A percentile compares a stretch with the other conserved stretches of the same genome.
Conservation (phyloP, 2,888 invertebrate species). For the Agonopterix subpropinquella region DNA sequence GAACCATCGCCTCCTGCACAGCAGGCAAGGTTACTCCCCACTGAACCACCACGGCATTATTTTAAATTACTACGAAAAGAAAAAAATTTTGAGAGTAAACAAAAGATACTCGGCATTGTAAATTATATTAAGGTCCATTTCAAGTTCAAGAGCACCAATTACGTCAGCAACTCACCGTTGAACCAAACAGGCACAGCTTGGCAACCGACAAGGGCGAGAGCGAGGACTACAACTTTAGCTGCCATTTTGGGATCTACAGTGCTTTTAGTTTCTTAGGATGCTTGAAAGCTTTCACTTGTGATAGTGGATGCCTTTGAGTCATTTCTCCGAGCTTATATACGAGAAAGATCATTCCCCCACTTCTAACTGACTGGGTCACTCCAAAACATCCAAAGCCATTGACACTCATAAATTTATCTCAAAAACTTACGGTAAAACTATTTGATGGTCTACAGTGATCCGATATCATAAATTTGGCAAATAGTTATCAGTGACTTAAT, state of each 20-base stretch:
- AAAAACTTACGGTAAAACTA: conserved; percentile 51
- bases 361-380: conserved; percentile 40
- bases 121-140: not conserved
- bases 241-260: conserved; percentile 40
- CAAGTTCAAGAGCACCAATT: conserved; percentile 2
- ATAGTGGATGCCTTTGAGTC: conserved; percentile 52
- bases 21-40: too few relatives aligned
- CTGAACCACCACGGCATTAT: too few relatives aligned
- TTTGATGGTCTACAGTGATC: conserved; percentile 40
- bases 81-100: too few relatives aligned
- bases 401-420: conserved; percentile 56
- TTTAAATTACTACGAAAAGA: too few relatives aligned
- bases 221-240: conserved; percentile 41
- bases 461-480: conserved; percentile 40
- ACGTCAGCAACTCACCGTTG: conserved; percentile 29
- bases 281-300: conserved; percentile 45
- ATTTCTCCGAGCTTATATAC: conserved; percentile 63
- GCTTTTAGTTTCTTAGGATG: conserved; percentile 18
- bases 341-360: conserved; percentile 48
- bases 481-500: conserved; percentile 23
- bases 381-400: conserved; percentile 44
- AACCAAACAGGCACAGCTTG: conserved; percentile 47
- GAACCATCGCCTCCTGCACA: too few relatives aligned
- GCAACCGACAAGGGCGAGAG: conserved; percentile 34
- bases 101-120: too few relatives aligned